Percentiles rank a stretch among this genome's conserved stretches.
Evolutionary conservation across 2,797 vertebrate species (phyloP).

Genomic region (Rhynchotus rufescens): DNA sequence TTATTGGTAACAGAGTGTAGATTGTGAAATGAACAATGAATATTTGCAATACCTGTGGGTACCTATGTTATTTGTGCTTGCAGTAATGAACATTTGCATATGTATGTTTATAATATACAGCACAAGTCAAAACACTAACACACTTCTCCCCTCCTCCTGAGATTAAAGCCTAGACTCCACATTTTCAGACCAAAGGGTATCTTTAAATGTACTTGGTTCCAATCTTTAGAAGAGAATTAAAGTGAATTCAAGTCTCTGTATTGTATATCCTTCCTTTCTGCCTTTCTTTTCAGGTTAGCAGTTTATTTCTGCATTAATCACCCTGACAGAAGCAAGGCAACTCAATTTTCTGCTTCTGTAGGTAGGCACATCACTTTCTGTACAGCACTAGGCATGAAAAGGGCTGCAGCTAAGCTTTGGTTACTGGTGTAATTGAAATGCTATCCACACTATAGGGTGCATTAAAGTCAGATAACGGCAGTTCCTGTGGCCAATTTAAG

Average conservation of each 20-base stretch:
- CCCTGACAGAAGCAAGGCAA: slow-evolving; percentile 99
- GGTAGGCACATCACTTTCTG: slow-evolving; percentile 94
- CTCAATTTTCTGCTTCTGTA: slow-evolving; percentile 99
- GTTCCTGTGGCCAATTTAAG: slow-evolving; percentile 99
- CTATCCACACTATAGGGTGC: slow-evolving; percentile 99
- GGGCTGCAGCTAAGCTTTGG: slow-evolving; percentile 98
- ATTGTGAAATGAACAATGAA: slow-evolving; percentile 4
- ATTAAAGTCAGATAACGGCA: slow-evolving; percentile 99
- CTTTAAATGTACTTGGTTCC: slow-evolving; percentile 79
- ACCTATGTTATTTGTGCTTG: slow-evolving; percentile 20
- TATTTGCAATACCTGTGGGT: slow-evolving; percentile 60
- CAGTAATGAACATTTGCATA: slow-evolving; percentile 36
- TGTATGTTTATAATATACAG: slow-evolving; percentile 33
- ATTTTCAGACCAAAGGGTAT: slow-evolving; percentile 76
- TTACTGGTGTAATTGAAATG: slow-evolving; percentile 99
- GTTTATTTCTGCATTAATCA: slow-evolving; percentile 99
- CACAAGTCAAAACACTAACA: slow-evolving; percentile 51
- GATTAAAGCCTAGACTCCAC: slow-evolving; percentile 66
- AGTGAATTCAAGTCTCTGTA: slow-evolving; percentile 83
- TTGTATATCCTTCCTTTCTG: slow-evolving; percentile 83
- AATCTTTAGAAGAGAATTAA: slow-evolving; percentile 84
- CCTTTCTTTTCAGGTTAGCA: slow-evolving; percentile 90
- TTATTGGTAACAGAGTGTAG: background rate
- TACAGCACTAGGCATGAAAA: slow-evolving; percentile 96
- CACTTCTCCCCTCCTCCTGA: slow-evolving; percentile 8